Evolutionary conservation across 1,140 invertebrate species (phyloP).

Genomic region (Hirudo medicinalis): DNA sequence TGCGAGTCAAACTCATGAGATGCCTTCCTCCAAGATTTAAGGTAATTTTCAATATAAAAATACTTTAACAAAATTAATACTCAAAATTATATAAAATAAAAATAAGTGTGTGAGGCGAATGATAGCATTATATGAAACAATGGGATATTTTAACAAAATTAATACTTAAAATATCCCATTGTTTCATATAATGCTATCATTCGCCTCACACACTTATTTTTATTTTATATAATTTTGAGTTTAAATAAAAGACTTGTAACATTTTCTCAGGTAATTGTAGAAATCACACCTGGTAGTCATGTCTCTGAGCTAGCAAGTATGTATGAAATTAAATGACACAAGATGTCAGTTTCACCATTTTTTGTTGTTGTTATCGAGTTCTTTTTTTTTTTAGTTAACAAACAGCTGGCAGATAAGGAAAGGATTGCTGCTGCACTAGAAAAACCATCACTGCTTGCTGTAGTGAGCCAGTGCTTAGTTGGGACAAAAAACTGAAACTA

Average conservation of each 20-base stretch:
- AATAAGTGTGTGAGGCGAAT: background rate
- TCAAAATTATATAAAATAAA: background rate
- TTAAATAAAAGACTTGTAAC: background rate
- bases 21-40: conserved; percentile 59
- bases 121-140: no score
- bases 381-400: conserved; percentile 57
- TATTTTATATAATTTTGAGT: background rate
- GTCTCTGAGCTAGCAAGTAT: conserved; percentile 62
- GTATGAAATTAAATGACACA: conserved; percentile 17
- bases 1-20: conserved; percentile 64
- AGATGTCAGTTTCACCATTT: background rate
- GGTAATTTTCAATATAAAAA: no score
- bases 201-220: background rate
- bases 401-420: conserved; percentile 95
- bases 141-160: no score
- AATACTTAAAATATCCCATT: no score
- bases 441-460: conserved; percentile 73
- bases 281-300: conserved; percentile 82
- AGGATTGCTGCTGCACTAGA: conserved; percentile 89
- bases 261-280: conserved; percentile 70
- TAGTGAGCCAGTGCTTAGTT: conserved; percentile 77
- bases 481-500: background rate
- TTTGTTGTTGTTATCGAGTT: background rate
- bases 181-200: no score
- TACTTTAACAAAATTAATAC: no score